These are phyloP conservation scores for Archocentrus centrarchus DNA, from an alignment of 2,113 vertebrate species.

Conservation along the genomic window DNA sequence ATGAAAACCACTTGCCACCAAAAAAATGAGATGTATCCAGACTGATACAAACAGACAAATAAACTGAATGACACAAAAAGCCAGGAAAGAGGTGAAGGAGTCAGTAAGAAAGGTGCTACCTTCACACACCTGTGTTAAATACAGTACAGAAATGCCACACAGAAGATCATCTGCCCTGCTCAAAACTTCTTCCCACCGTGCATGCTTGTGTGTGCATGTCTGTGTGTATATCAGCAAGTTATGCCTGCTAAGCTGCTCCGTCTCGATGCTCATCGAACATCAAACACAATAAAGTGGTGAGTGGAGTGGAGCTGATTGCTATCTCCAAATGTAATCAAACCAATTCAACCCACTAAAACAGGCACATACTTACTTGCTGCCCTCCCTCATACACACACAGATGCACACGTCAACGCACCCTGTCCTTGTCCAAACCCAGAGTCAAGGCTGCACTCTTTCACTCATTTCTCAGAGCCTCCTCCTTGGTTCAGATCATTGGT, in stretches of 20 bases:
- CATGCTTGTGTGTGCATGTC: slow-evolving; percentile 1
- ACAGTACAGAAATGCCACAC: background rate
- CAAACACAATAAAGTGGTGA: slow-evolving; percentile 73
- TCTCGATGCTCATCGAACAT: slow-evolving; percentile 74
- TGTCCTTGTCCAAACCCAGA: slow-evolving; percentile 52
- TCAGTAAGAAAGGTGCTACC: background rate
- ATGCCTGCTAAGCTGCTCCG: slow-evolving; percentile 52
- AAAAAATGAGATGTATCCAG: slow-evolving; percentile 24
- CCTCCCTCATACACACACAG: slow-evolving; percentile 35
- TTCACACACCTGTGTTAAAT: slow-evolving; percentile 17
- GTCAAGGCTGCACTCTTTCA: slow-evolving; percentile 60
- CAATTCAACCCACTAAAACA: slow-evolving; percentile 65
- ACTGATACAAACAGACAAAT: background rate
- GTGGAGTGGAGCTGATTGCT: slow-evolving; percentile 67
- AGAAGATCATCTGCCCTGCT: background rate
- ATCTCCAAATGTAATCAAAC: slow-evolving; percentile 77
- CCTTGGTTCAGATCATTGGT: slow-evolving; percentile 68
- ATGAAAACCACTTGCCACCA: slow-evolving; percentile 59
- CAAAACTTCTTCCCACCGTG: slow-evolving; percentile 1
- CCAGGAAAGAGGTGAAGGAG: background rate
- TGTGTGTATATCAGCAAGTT: slow-evolving; percentile 24
- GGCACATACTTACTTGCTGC: slow-evolving; percentile 40
- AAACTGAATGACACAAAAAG: background rate
- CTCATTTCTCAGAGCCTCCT: slow-evolving; percentile 53
- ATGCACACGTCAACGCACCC: slow-evolving; percentile 19